Evolutionary conservation across 1,140 invertebrate species (phyloP).

Genomic region (Solenopsis fugax): DNA sequence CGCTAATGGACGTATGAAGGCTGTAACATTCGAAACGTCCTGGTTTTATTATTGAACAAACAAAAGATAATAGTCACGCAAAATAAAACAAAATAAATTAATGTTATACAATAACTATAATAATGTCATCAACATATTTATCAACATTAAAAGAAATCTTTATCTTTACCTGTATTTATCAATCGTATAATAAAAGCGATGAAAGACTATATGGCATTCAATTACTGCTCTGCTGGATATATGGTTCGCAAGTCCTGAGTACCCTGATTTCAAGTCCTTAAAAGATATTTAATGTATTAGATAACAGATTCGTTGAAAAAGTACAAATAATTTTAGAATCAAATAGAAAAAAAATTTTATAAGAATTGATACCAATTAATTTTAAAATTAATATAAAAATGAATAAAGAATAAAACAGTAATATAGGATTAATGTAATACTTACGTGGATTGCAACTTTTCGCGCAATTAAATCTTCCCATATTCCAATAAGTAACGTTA

Average conservation of each 20-base stretch:
- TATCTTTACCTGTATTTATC: not conserved
- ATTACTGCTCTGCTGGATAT: slow-evolving; percentile 15
- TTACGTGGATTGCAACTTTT: slow-evolving; percentile 55
- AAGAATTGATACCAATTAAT: not conserved
- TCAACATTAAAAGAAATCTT: not conserved
- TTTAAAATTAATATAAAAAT: slow-evolving; percentile 16
- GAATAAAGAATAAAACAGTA: not conserved
- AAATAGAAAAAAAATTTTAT: not conserved
- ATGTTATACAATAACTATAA: not conserved
- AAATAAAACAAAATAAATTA: not conserved
- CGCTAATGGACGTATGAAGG: not conserved
- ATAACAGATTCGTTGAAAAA: not conserved
- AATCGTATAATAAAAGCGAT: not conserved
- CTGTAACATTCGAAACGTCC: not conserved
- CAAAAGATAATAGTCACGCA: not conserved
- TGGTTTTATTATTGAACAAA: not conserved
- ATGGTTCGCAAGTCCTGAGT: slow-evolving; percentile 45
- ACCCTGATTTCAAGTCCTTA: slow-evolving; percentile 26
- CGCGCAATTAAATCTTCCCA: slow-evolving; percentile 55
- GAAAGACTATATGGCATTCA: not conserved
- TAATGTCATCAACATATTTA: not conserved
- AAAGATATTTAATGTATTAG: slow-evolving; percentile 25
- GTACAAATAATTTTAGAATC: not conserved
- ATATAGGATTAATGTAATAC: not conserved
- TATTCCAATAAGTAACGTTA: slow-evolving; percentile 58